Conservation (phyloP, 2,797 vertebrate species). For the Aphelocoma californica region DNA sequence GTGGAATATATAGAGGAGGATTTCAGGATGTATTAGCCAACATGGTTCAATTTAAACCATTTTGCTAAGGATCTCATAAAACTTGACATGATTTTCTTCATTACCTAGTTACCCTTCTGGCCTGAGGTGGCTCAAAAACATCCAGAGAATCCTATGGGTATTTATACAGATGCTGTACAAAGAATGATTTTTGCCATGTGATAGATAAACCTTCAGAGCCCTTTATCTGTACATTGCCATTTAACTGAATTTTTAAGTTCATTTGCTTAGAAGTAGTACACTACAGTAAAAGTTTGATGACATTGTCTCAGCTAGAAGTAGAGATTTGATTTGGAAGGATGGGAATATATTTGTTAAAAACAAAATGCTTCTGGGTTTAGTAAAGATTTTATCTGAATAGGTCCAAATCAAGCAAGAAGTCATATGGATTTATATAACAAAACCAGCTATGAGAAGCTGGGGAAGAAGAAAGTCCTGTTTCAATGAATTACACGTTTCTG, state of each 20-base stretch:
- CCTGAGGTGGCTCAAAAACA: not conserved
- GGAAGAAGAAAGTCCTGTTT: not conserved
- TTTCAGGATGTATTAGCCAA: not conserved
- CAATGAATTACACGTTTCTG: not conserved
- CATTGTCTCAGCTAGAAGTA: not conserved
- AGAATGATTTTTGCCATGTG: not conserved
- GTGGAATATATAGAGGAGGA: not conserved
- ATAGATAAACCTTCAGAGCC: not conserved
- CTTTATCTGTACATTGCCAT: not conserved
- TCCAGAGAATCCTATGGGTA: not conserved
- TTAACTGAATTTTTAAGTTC: not conserved
- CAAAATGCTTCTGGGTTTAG: not conserved
- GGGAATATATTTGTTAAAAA: not conserved
- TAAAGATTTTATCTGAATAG: not conserved
- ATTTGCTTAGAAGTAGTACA: not conserved
- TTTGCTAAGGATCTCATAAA: not conserved
- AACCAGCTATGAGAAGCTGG: not conserved
- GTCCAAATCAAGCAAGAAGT: not conserved
- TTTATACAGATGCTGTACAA: not conserved
- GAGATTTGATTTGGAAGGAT: not conserved
- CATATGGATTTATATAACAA: not conserved
- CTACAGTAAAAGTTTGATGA: not conserved
- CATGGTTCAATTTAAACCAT: not conserved
- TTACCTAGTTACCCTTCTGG: not conserved
- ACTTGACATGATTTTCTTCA: not conserved